Evolutionary conservation across 2,113 vertebrate genomes (phyloP).

Genomic region (Neotoma lepida): DNA sequence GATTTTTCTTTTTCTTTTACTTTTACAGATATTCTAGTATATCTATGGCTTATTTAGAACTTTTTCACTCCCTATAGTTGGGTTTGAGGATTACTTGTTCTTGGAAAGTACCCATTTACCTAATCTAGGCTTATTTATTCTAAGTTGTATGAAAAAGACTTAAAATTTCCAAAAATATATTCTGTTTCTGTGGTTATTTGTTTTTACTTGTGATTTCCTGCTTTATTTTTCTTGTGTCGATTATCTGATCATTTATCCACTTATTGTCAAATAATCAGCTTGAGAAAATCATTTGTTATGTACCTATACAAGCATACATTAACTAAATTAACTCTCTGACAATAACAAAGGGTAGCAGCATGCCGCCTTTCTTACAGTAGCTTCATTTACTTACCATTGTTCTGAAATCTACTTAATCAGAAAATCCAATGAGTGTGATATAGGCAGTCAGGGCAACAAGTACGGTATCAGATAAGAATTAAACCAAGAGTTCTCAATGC

Average conservation of each 20-base stretch:
- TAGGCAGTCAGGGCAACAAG: neutral
- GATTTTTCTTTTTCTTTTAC: neutral
- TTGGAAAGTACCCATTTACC: neutral
- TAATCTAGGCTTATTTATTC: neutral
- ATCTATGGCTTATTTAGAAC: neutral
- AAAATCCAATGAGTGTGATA: fast-evolving
- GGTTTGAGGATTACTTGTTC: neutral
- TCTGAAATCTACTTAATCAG: neutral
- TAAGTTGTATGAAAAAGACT: neutral
- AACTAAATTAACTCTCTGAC: neutral
- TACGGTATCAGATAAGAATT: neutral
- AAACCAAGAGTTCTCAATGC: neutral
- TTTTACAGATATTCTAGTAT: neutral
- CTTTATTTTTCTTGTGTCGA: neutral
- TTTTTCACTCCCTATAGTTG: neutral
- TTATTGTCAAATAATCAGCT: neutral
- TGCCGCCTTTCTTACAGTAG: neutral
- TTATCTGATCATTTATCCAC: neutral
- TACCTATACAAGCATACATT: neutral
- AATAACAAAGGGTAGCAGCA: fast-evolving
- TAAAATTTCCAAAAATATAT: neutral
- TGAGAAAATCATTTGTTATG: neutral
- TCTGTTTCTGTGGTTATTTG: neutral
- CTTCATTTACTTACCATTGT: neutral
- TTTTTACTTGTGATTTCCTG: neutral